A percentile compares a stretch with the other conserved stretches of the same genome.
These are phyloP conservation scores for Aphelocoma californica DNA, from an alignment of 2,797 vertebrate species.

Conservation along the genomic window DNA sequence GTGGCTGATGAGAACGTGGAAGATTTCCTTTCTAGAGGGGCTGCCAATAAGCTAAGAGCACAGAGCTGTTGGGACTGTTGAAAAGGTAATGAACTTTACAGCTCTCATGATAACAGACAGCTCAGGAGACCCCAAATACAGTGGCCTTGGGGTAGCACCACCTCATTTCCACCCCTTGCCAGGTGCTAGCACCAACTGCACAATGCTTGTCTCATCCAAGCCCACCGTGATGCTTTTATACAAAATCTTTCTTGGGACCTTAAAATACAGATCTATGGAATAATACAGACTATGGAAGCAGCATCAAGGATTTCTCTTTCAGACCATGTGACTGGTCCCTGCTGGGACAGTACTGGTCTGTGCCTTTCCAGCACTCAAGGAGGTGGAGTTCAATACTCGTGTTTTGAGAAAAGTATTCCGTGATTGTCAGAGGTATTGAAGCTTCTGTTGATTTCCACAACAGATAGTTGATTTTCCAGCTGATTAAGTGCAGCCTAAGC, in stretches of 20 bases:
- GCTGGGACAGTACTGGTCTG: neutral
- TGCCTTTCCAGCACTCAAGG: neutral
- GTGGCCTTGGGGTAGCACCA: neutral
- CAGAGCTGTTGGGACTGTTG: neutral
- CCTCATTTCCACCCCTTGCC: neutral
- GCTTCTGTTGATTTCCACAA: neutral
- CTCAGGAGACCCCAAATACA: neutral
- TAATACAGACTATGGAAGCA: neutral
- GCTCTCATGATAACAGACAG: neutral
- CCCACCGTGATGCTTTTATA: neutral
- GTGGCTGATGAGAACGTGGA: neutral
- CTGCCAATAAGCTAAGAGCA: neutral
- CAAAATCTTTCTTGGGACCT: neutral
- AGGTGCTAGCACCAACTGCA: neutral
- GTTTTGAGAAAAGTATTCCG: neutral
- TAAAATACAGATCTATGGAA: neutral
- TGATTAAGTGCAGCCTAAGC: neutral
- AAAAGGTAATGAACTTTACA: neutral
- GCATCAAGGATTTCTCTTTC: neutral
- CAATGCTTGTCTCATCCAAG: neutral
- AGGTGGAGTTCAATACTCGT: neutral
- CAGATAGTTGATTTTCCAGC: neutral
- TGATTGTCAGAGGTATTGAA: neutral
- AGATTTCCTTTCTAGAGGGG: neutral
- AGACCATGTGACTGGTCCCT: neutral